Evolutionary conservation across 2,888 invertebrate species (phyloP), one percentile per base, ranked within the genome.

Genomic region (Cantharis rustica): DNA sequence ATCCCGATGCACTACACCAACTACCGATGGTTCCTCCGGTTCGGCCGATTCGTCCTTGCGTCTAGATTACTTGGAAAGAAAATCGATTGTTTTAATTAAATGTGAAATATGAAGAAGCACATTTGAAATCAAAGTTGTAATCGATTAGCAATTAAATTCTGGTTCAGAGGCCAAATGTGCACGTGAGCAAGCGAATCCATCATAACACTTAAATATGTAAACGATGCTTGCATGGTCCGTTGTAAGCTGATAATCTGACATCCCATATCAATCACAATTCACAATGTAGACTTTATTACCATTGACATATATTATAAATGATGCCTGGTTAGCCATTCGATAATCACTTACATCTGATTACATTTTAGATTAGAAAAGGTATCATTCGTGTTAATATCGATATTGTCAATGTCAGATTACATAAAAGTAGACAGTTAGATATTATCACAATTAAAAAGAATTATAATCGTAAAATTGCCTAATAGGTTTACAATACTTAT

Each of bases 261-360:
- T 81, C 80, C 79, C 75, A 77, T 83, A 85, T 86, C 85, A 85
- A 86, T 86, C 86, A 86, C 80, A 73, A 79, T 75, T 83, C 82
- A 86, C 86, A 86, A 86, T 86, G 83, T 84, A 82, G 82, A 85
- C 85, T 85, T 85, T 86, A 86, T 86, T 86, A 84, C 84, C 83
- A 86, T 84, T 86, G 86, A 86, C 86, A 84, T 82, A 82, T 84
- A 83, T 86, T 85, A 86, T 86, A 86, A 86, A 86, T 86, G 86
- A 85, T 85, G 81, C 75, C 72, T 72, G 62, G 74, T 74, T 74
- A 61, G 62, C 81, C 79, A 80, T 81, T 79, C 81, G 79, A 81
- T 82, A 82, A 82, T 81, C 81, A 79, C 80, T 79, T 81, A 80
- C 81, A 83, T 82, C 80, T 82, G 77, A 79, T 81, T 81, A 80